Percentiles rank a stretch among this genome's conserved stretches.
These are phyloP conservation scores for Champsocephalus gunnari DNA, from an alignment of 2,797 vertebrate genomes.

Conservation along the genomic window DNA sequence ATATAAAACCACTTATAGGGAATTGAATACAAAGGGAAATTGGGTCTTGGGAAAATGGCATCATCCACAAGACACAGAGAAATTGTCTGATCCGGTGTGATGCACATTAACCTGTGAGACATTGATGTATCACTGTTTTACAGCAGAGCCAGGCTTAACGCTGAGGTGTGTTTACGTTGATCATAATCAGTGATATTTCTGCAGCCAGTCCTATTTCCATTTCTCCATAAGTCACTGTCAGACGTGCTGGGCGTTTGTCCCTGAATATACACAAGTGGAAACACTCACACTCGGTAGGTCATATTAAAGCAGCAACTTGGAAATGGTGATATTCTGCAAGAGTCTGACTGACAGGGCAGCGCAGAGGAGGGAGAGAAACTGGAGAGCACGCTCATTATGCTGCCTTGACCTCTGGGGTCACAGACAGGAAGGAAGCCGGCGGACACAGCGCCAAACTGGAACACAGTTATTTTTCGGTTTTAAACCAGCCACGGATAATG, in stretches of 20 bases:
- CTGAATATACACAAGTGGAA: slow-evolving; percentile 42
- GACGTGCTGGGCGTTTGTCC: slow-evolving; percentile 25
- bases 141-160: slow-evolving; percentile 31
- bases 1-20: slow-evolving; percentile 25
- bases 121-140: slow-evolving; percentile 47
- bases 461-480: slow-evolving; percentile 32
- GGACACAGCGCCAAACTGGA: slow-evolving; percentile 53
- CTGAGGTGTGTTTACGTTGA: slow-evolving; percentile 54
- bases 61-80: slow-evolving; percentile 42
- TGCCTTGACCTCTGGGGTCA: slow-evolving; percentile 73
- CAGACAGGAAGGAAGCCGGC: slow-evolving; percentile 70
- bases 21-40: slow-evolving; percentile 18
- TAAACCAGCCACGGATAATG: slow-evolving; percentile 41
- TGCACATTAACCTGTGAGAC: slow-evolving; percentile 27
- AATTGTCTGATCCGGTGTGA: slow-evolving; percentile 33
- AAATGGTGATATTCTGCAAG: slow-evolving; percentile 45
- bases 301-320: slow-evolving; percentile 38
- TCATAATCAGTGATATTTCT: slow-evolving; percentile 68
- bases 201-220: slow-evolving; percentile 52
- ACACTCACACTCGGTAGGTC: slow-evolving; percentile 41
- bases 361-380: slow-evolving; percentile 45
- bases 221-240: slow-evolving; percentile 67
- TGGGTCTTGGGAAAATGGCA: slow-evolving; percentile 24
- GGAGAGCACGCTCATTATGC: slow-evolving; percentile 66
- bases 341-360: slow-evolving; percentile 32